Base-by-base conservation (phyloP, 2,888 invertebrate species). In the Scaptomyza parva region DNA sequence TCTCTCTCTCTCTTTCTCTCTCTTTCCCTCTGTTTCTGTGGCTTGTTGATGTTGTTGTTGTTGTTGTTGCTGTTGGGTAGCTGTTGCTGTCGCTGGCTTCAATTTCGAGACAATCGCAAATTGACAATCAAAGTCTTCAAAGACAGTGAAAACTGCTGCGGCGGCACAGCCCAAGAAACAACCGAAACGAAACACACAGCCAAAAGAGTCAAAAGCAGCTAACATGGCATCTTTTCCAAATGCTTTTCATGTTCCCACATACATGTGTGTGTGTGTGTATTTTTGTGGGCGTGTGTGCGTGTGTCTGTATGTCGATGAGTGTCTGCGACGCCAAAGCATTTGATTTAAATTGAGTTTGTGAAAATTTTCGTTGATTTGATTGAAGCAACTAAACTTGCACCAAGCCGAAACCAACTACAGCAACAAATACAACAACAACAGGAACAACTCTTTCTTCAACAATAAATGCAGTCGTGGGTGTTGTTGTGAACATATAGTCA, bases 61-160 rank as follows among this genome's bases (percentile, higher is more conserved):
- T 2, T 28, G 37, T 28, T 17, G 43, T 20, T 57, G 53, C 52
- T 68, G 54, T 53, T 9, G n/a, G n/a, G n/a, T n/a, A 24, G 60
- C 45, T 72, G 54, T 48, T 68, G 74, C 28, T 72, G 75, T 70
- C 60, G 54, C 59, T 78, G 62, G 71, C 82, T 86, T 81, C 82
- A 81, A 82, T 86, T 84, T 78, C 84, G 84, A 84, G 84, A 84
- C 84, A 84, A 84, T 84, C 84, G 84, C 88, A 84, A 84, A 84
- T 84, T 84, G 84, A 84, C 84, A 84, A 84, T 84, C 84, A 84
- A 86, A 87, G 84, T 88, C 84, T 84, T 84, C 86, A 88, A 84
- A 87, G 84, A 84, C 84, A 80, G 84, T 88, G 84, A 67, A 86
- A 88, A 83, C 84, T 87, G 88, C 79, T 85, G 81, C 62, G 76